phyloP scores from a whole-genome alignment of 2,888 invertebrate genomes.

The Agonopterix subpropinquella region DNA sequence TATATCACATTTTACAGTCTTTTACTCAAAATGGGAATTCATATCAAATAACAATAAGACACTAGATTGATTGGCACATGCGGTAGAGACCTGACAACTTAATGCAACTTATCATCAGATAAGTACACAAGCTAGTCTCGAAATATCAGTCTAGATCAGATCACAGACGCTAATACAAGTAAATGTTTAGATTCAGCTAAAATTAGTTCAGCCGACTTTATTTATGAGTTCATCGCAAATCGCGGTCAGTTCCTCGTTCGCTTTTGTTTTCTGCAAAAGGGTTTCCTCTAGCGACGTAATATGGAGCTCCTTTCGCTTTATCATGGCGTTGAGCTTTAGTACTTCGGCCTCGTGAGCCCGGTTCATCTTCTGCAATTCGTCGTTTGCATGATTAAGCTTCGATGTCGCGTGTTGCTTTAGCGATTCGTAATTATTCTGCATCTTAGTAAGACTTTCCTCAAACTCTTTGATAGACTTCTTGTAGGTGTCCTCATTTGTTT shows the following conservation, averaged over 20 bases:
- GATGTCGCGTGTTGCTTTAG: constrained; percentile 92
- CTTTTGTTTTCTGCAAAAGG: constrained; percentile 90
- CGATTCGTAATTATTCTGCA: constrained; percentile 89
- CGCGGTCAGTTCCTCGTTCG: constrained; percentile 91
- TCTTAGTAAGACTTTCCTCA: constrained; percentile 80
- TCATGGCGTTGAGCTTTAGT: constrained; percentile 89
- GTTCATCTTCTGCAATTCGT: constrained; percentile 85
- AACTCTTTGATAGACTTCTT: constrained; percentile 81
- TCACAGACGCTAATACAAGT: constrained; percentile 34
- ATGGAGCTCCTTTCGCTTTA: constrained; percentile 91
- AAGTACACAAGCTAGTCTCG: constrained; percentile 48
- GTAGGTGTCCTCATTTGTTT: constrained; percentile 80
- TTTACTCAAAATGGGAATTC: constrained; percentile 35
- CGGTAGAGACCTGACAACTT: constrained; percentile 36
- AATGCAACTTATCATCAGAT: constrained; percentile 50
- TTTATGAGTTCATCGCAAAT: constrained; percentile 95
- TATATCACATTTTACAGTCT: constrained; percentile 63
- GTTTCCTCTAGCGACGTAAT: constrained; percentile 87
- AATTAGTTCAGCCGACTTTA: constrained; percentile 60
- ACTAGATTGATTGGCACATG: constrained; percentile 50
- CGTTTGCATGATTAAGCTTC: constrained; percentile 84
- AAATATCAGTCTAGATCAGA: constrained; percentile 35
- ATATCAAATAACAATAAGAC: constrained; percentile 18
- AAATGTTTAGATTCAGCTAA: constrained; percentile 27
- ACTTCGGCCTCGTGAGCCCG: constrained; percentile 86